Base-by-base conservation (phyloP, 2,113 vertebrate genomes). In the Albula goreensis region DNA sequence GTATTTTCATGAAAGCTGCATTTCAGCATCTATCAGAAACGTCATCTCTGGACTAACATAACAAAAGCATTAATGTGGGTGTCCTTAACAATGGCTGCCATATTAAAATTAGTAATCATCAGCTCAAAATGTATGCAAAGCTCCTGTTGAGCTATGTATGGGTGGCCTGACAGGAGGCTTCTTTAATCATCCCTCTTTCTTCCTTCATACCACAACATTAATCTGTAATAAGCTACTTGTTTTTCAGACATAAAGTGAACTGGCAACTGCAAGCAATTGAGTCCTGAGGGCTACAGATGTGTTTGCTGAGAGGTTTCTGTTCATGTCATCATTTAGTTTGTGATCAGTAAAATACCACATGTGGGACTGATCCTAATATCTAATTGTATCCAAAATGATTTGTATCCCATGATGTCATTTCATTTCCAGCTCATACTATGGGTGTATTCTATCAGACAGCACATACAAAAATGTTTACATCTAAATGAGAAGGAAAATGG, bases 131-230 rank as follows among this genome's bases (percentile, higher is more conserved):
- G 12, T 56, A 12, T 56, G 53, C 53, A 56, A 56, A 56, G 53
- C 53, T 70, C 86, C 83, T 85, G 57, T 87, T 87, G 88, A 84
- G 86, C 86, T 88, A 82, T 53, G 84, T 89, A 92, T 41, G 89
- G 89, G 85, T 89, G 89, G 80, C 70, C 85, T 81, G 78, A 78
- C 53, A 81, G 41, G 48, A 41, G 4, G 79, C 15, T 57, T 31
- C 15, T 81, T 77, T 49, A 90, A 83, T 53, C 53, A 79, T 25
- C 17, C 50, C 66, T 48, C 82, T 87, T 22, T 31, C 50, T 50
- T 78, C 48, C 51, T 52, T 57, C 50, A 89, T 87, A 89, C 87
- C 85, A 57, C 48, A 82, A 70, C 86, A 83, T 82, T 87, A 83
- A 85, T 85, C 56, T 50, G 15, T 9, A n/a, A 13, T 41, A 63